These are phyloP conservation scores for Salmo trutta DNA, from an alignment of 2,797 vertebrate genomes.

Conservation along the genomic window DNA sequence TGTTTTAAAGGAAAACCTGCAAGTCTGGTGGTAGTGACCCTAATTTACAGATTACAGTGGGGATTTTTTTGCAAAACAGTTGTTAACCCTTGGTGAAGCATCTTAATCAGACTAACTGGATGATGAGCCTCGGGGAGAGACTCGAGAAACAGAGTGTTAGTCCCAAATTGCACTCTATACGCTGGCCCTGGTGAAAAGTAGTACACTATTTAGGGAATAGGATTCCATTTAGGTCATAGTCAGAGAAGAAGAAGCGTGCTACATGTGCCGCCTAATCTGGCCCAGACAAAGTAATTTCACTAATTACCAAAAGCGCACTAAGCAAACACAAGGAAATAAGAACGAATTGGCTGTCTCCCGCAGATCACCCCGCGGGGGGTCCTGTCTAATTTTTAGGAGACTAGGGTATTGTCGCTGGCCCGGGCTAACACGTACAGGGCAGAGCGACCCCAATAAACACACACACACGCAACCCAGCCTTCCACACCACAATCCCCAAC, in stretches of 20 bases:
- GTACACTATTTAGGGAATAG: too few species aligned
- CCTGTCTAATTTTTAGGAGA: slow-evolving; percentile 2
- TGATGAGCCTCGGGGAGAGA: not conserved
- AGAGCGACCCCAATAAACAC: not conserved
- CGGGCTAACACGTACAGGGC: not conserved
- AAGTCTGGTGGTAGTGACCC: not conserved
- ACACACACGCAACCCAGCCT: not conserved
- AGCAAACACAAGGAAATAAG: slow-evolving; percentile 1
- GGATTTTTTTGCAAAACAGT: not conserved
- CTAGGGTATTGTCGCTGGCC: not conserved
- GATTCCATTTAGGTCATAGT: too few species aligned
- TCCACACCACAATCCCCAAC: not conserved
- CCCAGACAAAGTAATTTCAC: slow-evolving; percentile 4
- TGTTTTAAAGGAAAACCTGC: not conserved
- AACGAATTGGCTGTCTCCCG: slow-evolving; percentile 1
- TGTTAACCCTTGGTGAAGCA: not conserved
- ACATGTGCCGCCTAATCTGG: slow-evolving; percentile 1
- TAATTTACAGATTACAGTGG: not conserved
- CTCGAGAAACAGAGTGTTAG: not conserved
- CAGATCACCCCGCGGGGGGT: slow-evolving; percentile 8
- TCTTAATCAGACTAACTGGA: not conserved
- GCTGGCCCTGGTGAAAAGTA: not conserved
- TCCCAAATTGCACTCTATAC: not conserved
- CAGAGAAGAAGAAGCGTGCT: not conserved
- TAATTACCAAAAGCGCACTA: slow-evolving; percentile 1